Evolutionary conservation across 2,797 vertebrate genomes (phyloP).

Genomic region (Hoplostethus mediterraneus): DNA sequence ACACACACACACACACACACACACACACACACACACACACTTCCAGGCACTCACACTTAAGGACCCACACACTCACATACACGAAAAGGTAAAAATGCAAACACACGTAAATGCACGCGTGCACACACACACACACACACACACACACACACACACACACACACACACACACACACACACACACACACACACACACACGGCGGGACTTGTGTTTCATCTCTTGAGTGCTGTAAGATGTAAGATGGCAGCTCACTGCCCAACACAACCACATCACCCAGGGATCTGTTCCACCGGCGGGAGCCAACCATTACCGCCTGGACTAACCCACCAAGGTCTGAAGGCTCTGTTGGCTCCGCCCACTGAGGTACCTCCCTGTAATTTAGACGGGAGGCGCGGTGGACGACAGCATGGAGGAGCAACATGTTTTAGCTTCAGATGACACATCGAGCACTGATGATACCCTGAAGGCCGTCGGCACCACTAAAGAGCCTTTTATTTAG

Average conservation of each 20-base stretch:
- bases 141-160: slow-evolving; percentile 13
- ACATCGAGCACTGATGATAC: slow-evolving; percentile 26
- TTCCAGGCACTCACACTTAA: too few relatives aligned
- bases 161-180: too few relatives aligned
- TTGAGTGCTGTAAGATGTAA: slow-evolving; percentile 43
- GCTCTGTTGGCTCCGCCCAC: slow-evolving; percentile 48
- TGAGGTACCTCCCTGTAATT: slow-evolving; percentile 52
- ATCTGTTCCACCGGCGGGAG: slow-evolving; percentile 59
- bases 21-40: slow-evolving; percentile 1
- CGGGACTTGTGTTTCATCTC: slow-evolving; percentile 49
- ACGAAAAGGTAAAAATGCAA: neutral
- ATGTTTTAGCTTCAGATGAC: slow-evolving; percentile 24
- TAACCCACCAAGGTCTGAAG: slow-evolving; percentile 55
- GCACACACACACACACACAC: slow-evolving; percentile 17
- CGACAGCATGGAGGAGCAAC: neutral
- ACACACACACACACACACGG: neutral
- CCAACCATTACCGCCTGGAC: slow-evolving; percentile 62
- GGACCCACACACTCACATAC: too few relatives aligned
- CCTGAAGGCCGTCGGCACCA: neutral
- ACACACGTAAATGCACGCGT: slow-evolving; percentile 6
- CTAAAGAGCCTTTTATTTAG: slow-evolving; percentile 5
- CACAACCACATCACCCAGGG: slow-evolving; percentile 67
- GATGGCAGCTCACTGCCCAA: slow-evolving; percentile 48
- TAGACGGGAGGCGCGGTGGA: slow-evolving; percentile 28
- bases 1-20: slow-evolving; percentile 8